These are phyloP conservation scores for Pangasius krempfi DNA, from an alignment of 2,797 vertebrate species.

Conservation along the genomic window DNA sequence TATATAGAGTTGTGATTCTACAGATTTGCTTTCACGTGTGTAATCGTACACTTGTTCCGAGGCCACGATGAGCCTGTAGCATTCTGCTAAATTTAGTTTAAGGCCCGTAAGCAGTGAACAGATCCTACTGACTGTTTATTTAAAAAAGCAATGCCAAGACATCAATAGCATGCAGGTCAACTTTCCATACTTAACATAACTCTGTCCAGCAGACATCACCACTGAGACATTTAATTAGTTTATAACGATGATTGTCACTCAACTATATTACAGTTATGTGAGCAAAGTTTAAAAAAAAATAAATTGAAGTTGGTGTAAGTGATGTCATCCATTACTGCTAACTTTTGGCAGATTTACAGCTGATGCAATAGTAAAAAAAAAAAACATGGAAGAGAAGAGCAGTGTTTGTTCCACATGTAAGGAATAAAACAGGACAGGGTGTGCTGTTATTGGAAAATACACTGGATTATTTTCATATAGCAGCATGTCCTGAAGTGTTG, in stretches of 20 bases:
- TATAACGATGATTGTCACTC: constrained; percentile 2
- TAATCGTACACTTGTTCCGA: constrained; percentile 56
- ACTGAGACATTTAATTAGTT: constrained; percentile 28
- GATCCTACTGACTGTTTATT: constrained; percentile 71
- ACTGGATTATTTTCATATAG: not conserved
- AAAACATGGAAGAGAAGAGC: not conserved
- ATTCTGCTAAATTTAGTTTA: constrained; percentile 77
- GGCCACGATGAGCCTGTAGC: constrained; percentile 55
- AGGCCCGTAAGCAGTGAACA: constrained; percentile 73
- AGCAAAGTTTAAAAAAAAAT: not conserved
- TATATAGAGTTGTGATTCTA: constrained; percentile 26
- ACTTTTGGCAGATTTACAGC: not conserved
- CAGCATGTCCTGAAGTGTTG: not conserved
- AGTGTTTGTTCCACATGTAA: not conserved
- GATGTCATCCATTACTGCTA: not conserved
- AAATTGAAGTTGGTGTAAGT: not conserved
- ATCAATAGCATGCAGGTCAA: constrained; percentile 71
- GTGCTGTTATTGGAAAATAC: not conserved
- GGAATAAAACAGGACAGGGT: not conserved
- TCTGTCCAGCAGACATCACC: constrained; percentile 2
- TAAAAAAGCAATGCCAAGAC: constrained; percentile 73
- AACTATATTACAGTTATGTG: constrained; percentile 3
- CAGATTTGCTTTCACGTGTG: constrained; percentile 49
- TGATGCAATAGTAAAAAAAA: not conserved
- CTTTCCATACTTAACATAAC: constrained; percentile 72